A percentile compares a stretch with the other conserved stretches of the same genome.
Conservation (phyloP, 2,888 invertebrate genomes). For the Nemotelus nigrinus region DNA sequence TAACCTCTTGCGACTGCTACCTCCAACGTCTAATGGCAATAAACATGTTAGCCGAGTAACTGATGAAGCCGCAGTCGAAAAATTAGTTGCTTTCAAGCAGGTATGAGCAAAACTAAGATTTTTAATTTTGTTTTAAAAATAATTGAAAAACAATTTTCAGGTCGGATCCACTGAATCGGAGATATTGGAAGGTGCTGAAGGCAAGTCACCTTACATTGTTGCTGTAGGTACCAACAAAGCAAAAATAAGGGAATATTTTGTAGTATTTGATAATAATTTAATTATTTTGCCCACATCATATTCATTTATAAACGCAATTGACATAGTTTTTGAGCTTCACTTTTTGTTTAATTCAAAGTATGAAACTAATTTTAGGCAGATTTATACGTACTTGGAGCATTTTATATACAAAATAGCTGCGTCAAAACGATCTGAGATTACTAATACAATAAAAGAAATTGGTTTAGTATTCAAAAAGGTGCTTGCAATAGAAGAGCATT, state of each 20-base stretch:
- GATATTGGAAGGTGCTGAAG: not conserved
- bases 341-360: not conserved
- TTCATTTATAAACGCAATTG: not conserved
- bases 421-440: no score
- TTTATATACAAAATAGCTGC: not conserved
- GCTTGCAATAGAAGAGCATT: not conserved
- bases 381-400: not conserved
- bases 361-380: not conserved
- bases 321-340: not conserved
- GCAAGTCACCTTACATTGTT: not conserved
- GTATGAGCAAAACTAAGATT: not conserved
- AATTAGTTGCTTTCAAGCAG: not conserved
- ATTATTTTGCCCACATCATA: not conserved
- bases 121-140: not conserved
- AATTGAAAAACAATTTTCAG: not conserved
- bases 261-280: not conserved
- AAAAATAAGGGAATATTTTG: no score
- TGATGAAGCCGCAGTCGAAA: no score
- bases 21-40: conserved; percentile 4
- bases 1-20: conserved; percentile 3
- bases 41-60: not conserved
- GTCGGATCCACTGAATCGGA: no score
- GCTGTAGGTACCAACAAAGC: not conserved
- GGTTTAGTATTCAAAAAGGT: not conserved
- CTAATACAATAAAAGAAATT: no score